These are phyloP conservation scores for Eurosta solidaginis DNA, from an alignment of 1,140 invertebrate species.

Conservation along the genomic window DNA sequence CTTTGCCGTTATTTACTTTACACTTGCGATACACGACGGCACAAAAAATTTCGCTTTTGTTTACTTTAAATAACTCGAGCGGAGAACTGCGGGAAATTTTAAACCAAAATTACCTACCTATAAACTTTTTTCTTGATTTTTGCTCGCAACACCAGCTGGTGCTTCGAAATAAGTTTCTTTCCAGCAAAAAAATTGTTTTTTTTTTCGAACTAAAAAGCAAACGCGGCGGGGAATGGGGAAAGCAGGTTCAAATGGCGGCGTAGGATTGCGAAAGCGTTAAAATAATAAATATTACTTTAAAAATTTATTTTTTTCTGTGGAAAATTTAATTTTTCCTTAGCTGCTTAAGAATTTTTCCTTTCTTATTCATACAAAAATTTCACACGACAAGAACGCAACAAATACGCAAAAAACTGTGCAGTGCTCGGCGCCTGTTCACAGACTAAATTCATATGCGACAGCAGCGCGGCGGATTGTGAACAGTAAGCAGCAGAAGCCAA, in stretches of 20 bases:
- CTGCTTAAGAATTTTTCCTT: not conserved
- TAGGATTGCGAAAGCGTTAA: not conserved
- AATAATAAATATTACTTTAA: not conserved
- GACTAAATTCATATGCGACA: conserved; percentile 33
- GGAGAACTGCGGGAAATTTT: not conserved
- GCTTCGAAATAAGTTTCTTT: not conserved
- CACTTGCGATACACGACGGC: not conserved
- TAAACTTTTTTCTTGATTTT: not conserved
- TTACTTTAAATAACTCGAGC: conserved; percentile 13
- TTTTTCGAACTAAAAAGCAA: not conserved
- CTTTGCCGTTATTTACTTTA: not conserved
- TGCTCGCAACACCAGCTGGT: conserved; percentile 14
- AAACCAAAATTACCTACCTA: not conserved
- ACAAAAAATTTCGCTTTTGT: conserved; percentile 8
- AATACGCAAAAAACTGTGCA: conserved; percentile 38
- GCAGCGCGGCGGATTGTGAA: conserved; percentile 25
- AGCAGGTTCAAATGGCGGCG: not conserved
- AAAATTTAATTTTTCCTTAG: not conserved
- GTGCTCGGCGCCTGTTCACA: conserved; percentile 39
- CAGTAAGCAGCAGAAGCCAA: not conserved
- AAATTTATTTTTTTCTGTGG: not conserved
- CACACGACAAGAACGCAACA: conserved; percentile 25
- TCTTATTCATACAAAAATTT: conserved; percentile 13
- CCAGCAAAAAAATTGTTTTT: too few species aligned
- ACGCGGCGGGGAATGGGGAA: not conserved